Evolutionary conservation across 2,113 vertebrate genomes (phyloP), one percentile per base, ranked within the genome.

Genomic region (Leptocoma aspasia): DNA sequence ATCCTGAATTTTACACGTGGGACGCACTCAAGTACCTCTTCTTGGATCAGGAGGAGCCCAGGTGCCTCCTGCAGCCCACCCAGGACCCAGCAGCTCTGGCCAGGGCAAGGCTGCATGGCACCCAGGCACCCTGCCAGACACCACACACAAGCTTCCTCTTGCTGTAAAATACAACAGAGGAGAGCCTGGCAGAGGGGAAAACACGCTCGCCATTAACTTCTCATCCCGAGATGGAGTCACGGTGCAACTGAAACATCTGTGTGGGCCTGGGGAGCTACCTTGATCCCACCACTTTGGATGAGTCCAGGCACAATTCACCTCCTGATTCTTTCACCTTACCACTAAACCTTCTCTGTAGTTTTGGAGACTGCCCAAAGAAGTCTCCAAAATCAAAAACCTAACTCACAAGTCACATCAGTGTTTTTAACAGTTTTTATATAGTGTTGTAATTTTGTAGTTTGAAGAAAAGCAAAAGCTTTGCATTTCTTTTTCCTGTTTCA

Each of bases 211-310:
- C 27, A n/a, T 26, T 24, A 27, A 20, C 7, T 37, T 60, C 31
- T 64, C 44, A 71, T 28, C 27, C 87, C 0, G 1, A 82, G 44
- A 39, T 5, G 4, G 23, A 73, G n/a, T 47, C 22, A 24, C 1
- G 5, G 28, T 44, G 13, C 30, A 72, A 82, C 41, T 18, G 16
- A 31, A 49, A 68, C 24, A 41, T 0, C 0, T 1, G 18, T 0
- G 1, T 3, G 9, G 22, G 37, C 6, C 35, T 49, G 13, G 44
- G 42, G 87, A 82, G 44, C 22, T n/a, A 45, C 39, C 44, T 26
- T 16, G 7, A 81, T 59, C 42, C 31, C 44, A 42, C 15, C 0
- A 0, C 49, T 77, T 42, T 30, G n/a, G 15, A 42, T 20, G 27
- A 72, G 30, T 28, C 39, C 23, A 9, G 15, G 30, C 33, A 75